These are phyloP conservation scores for Dexiosoma caninum DNA, from an alignment of 2,888 invertebrate genomes.

Conservation along the genomic window DNA sequence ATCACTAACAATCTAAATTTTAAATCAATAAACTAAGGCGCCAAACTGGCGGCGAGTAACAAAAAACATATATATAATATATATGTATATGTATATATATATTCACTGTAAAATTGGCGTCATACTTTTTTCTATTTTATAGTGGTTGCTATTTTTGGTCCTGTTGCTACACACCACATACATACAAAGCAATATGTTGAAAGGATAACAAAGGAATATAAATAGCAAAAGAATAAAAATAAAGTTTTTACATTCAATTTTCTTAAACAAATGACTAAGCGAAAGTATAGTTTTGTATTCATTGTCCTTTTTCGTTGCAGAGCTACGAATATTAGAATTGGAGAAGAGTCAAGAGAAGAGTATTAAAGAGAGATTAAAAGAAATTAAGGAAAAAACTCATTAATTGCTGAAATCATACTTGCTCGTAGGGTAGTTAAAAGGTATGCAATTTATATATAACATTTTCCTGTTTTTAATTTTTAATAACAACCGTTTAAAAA, in stretches of 20 bases:
- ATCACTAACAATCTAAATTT: slow-evolving; percentile 59
- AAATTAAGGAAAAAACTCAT: slow-evolving; percentile 14
- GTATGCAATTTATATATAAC: neutral
- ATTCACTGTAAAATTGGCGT: slow-evolving; percentile 61
- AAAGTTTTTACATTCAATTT: slow-evolving; percentile 10
- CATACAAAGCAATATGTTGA: neutral
- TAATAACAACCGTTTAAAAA: neutral
- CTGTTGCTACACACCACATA: neutral
- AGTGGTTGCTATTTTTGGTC: slow-evolving; percentile 20
- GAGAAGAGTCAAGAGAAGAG: neutral
- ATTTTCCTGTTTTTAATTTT: neutral
- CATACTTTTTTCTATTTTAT: slow-evolving; percentile 31
- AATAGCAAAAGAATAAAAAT: neutral
- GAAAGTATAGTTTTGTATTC: slow-evolving; percentile 40
- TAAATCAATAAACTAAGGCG: slow-evolving; percentile 62
- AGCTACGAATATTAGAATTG: neutral
- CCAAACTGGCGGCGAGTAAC: slow-evolving; percentile 58
- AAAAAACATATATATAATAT: slow-evolving; percentile 17
- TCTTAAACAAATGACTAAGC: slow-evolving; percentile 61
- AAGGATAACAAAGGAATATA: neutral
- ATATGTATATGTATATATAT: too few species aligned
- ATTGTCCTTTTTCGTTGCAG: slow-evolving; percentile 38
- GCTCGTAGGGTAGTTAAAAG: neutral
- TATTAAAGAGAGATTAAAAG: neutral
- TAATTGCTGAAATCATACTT: neutral